Percentiles rank a stretch among this genome's conserved stretches.
These are phyloP conservation scores for Lingula anatina DNA, from an alignment of 2,888 invertebrate species.

Conservation along the genomic window DNA sequence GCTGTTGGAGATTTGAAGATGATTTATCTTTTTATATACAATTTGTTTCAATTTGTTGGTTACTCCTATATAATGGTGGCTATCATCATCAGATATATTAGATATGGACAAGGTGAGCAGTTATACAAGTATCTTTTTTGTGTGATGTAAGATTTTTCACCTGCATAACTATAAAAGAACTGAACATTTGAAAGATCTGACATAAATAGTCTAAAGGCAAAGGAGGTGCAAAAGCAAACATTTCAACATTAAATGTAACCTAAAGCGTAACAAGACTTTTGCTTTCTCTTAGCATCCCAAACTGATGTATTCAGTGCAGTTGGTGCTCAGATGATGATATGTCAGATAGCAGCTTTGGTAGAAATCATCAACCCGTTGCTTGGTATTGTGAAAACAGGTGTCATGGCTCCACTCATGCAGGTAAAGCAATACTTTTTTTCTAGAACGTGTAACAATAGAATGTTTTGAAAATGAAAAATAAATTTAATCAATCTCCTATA, in stretches of 20 bases:
- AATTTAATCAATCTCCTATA: not conserved
- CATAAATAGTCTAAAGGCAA: no score
- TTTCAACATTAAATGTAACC: no score
- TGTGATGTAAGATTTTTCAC: no score
- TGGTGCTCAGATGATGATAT: conserved; percentile 47
- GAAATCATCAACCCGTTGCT: conserved; percentile 86
- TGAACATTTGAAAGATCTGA: no score
- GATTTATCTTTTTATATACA: conserved; percentile 82
- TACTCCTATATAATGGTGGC: conserved; percentile 72
- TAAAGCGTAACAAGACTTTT: no score
- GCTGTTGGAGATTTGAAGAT: conserved; percentile 26
- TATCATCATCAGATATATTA: conserved; percentile 69
- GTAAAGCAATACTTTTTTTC: conserved; percentile 40
- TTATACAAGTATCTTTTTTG: no score
- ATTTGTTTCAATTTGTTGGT: conserved; percentile 82
- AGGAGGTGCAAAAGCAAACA: no score
- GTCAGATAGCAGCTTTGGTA: conserved; percentile 76
- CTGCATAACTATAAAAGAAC: no score
- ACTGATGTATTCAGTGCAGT: conserved; percentile 36
- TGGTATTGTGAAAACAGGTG: conserved; percentile 77
- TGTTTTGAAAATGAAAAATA: no score
- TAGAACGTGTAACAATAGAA: no score
- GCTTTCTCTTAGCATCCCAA: no score
- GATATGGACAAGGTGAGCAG: conserved; percentile 64
- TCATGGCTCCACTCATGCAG: conserved; percentile 71